Conservation (phyloP, 2,888 invertebrate species). For the Ctenicera cuprea region DNA sequence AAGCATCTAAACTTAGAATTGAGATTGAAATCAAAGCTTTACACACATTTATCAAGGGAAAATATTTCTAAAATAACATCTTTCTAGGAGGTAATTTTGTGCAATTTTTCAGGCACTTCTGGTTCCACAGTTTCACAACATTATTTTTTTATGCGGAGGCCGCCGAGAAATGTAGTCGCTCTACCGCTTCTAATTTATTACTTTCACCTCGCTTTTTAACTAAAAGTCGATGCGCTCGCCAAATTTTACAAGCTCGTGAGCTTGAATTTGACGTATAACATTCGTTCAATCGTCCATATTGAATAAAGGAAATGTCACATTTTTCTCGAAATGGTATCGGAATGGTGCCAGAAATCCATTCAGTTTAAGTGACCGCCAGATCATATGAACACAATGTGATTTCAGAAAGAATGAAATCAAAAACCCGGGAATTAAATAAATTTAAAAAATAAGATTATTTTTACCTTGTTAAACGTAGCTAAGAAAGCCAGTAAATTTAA, state of each 20-base stretch:
- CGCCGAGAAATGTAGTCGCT: no score
- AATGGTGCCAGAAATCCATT: not conserved
- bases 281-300: conserved; percentile 32
- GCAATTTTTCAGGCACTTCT: no score
- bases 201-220: conserved; percentile 1
- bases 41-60: no score
- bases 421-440: not conserved
- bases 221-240: conserved; percentile 29
- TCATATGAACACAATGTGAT: not conserved
- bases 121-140: no score
- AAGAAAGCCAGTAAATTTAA: no score
- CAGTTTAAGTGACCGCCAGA: not conserved
- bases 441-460: no score
- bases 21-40: no score
- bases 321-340: not conserved
- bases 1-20: no score
- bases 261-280: conserved; percentile 29
- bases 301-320: conserved; percentile 8
- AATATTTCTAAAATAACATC: no score
- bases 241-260: conserved; percentile 17
- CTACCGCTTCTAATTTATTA: not conserved
- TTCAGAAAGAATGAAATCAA: not conserved
- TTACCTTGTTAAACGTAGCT: no score
- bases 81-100: no score
- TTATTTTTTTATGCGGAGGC: no score